These are phyloP conservation scores for Diogma glabrata DNA, from an alignment of 2,888 invertebrate genomes.

Conservation along the genomic window DNA sequence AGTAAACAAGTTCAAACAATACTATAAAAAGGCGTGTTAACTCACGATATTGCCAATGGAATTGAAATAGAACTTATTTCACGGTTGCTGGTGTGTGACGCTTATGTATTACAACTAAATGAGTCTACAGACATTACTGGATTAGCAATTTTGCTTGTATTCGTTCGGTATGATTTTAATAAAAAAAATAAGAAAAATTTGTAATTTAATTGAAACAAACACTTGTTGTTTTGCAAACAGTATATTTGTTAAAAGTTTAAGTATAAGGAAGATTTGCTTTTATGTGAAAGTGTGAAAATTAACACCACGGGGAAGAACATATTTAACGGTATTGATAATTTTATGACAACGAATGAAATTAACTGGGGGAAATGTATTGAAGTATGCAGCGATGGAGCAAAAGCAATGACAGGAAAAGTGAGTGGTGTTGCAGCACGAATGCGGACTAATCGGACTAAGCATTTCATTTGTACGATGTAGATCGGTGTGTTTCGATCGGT, in stretches of 20 bases:
- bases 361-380: slow-evolving; percentile 13
- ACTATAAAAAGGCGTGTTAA: no score
- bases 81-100: slow-evolving; percentile 11
- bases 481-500: no score
- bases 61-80: slow-evolving; percentile 12
- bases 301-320: background rate
- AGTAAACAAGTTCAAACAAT: no score
- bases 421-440: slow-evolving; percentile 12
- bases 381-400: slow-evolving; percentile 13
- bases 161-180: background rate
- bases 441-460: slow-evolving; percentile 8
- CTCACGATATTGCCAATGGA: slow-evolving; percentile 11
- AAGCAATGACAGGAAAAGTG: slow-evolving; percentile 5
- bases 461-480: no score
- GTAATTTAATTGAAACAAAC: no score
- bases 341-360: background rate
- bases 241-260: no score
- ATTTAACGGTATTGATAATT: background rate
- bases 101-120: slow-evolving; percentile 10
- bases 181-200: no score
- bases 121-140: slow-evolving; percentile 12
- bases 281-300: background rate
- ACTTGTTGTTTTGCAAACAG: no score
- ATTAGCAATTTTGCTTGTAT: slow-evolving; percentile 2
- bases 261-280: no score